These are phyloP conservation scores for Xylota segnis DNA, from an alignment of 2,888 invertebrate genomes.

Conservation along the genomic window DNA sequence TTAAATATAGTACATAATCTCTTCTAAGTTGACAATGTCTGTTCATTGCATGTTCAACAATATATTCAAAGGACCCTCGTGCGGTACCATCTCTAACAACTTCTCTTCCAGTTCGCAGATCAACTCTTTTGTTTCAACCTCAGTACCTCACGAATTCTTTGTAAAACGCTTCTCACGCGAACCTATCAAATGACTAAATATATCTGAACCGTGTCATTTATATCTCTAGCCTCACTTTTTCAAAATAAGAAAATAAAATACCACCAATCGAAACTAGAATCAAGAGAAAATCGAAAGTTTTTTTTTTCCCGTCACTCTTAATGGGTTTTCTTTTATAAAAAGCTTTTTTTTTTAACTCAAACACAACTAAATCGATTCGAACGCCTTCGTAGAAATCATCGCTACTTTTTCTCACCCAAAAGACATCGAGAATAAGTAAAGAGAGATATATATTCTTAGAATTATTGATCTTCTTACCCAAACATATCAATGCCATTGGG, in stretches of 20 bases:
- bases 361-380: slow-evolving; percentile 22
- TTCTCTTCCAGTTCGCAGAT: slow-evolving; percentile 17
- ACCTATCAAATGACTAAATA: not conserved
- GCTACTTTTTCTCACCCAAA: slow-evolving; percentile 28
- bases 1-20: too few relatives aligned
- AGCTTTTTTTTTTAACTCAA: slow-evolving; percentile 4
- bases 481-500: slow-evolving; percentile 50
- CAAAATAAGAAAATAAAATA: slow-evolving; percentile 8
- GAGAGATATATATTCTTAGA: slow-evolving; percentile 6
- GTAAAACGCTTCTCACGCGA: not conserved
- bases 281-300: slow-evolving; percentile 66
- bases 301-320: slow-evolving; percentile 31
- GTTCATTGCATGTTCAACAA: too few relatives aligned
- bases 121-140: slow-evolving; percentile 48
- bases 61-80: too few relatives aligned
- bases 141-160: not conserved
- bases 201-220: slow-evolving; percentile 14
- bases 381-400: slow-evolving; percentile 41
- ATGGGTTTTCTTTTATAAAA: slow-evolving; percentile 48
- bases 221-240: slow-evolving; percentile 39
- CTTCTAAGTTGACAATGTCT: too few relatives aligned
- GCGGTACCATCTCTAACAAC: not conserved
- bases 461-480: slow-evolving; percentile 57
- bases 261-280: slow-evolving; percentile 41
- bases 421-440: not conserved